A percentile compares a stretch with the other conserved stretches of the same genome.
Evolutionary conservation across 2,888 invertebrate species (phyloP).

Genomic region (Salticus scenicus): DNA sequence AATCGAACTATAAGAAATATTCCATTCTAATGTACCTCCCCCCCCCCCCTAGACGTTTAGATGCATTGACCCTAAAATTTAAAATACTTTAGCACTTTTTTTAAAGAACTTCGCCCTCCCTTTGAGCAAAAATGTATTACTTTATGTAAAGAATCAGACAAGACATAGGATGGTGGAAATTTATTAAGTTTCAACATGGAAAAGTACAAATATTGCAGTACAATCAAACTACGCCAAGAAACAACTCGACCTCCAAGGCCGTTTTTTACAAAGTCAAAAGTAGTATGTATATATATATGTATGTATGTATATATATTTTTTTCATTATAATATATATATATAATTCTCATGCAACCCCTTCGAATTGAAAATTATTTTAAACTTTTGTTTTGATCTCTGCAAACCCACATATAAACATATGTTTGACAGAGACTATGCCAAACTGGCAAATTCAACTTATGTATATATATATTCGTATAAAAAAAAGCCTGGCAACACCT

Average conservation of each 20-base stretch:
- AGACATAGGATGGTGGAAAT: slow-evolving; percentile 67
- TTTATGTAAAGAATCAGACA: slow-evolving; percentile 3
- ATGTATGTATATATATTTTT: slow-evolving; percentile 42
- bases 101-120: too few species aligned
- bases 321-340: slow-evolving; percentile 67
- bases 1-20: too few species aligned
- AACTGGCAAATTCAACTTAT: slow-evolving; percentile 68
- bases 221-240: slow-evolving; percentile 76
- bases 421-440: slow-evolving; percentile 58
- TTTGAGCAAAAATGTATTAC: too few species aligned
- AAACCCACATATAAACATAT: slow-evolving; percentile 47
- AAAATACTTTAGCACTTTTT: too few species aligned
- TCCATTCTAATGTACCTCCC: too few species aligned
- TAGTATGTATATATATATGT: slow-evolving; percentile 69
- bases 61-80: too few species aligned
- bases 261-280: slow-evolving; percentile 70
- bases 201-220: slow-evolving; percentile 82
- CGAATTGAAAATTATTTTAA: slow-evolving; percentile 66
- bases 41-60: too few species aligned
- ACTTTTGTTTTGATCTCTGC: slow-evolving; percentile 65
- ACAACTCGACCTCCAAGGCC: slow-evolving; percentile 66
- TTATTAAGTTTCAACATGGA: slow-evolving; percentile 80
- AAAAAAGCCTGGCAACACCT: slow-evolving; percentile 61
- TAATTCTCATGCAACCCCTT: slow-evolving; percentile 68
- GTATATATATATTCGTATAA: slow-evolving; percentile 68